phyloP scores from a whole-genome alignment of 2,888 invertebrate genomes.

The Mylabris sibirica region DNA sequence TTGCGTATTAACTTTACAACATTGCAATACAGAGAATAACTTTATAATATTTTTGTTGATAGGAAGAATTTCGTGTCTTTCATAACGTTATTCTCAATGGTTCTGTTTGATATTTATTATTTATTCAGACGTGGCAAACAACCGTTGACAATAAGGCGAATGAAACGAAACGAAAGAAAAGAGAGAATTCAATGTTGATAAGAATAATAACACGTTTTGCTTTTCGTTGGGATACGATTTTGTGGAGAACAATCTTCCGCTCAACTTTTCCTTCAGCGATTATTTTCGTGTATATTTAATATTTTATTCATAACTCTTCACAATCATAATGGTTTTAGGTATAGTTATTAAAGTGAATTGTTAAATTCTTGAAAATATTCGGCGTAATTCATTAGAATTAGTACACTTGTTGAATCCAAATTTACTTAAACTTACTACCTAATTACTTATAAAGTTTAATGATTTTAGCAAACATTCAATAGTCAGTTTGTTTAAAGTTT shows the following conservation, averaged over 20 bases:
- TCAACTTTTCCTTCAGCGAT: neutral
- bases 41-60: neutral
- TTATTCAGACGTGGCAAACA: neutral
- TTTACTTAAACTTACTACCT: neutral
- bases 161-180: neutral
- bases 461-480: neutral
- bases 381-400: neutral
- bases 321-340: neutral
- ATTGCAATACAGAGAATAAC: neutral
- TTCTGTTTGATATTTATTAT: neutral
- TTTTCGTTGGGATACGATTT: neutral
- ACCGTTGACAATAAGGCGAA: neutral
- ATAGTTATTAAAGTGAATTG: no score
- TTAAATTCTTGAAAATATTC: neutral
- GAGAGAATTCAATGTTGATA: neutral
- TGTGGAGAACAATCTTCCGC: neutral
- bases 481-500: neutral
- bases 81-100: neutral
- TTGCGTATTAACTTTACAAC: no score
- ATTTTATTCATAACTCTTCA: neutral
- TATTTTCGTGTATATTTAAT: neutral
- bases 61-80: neutral
- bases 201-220: neutral
- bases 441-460: neutral
- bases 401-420: neutral